Conservation (phyloP, 2,113 vertebrate species). For the Zingel zingel region DNA sequence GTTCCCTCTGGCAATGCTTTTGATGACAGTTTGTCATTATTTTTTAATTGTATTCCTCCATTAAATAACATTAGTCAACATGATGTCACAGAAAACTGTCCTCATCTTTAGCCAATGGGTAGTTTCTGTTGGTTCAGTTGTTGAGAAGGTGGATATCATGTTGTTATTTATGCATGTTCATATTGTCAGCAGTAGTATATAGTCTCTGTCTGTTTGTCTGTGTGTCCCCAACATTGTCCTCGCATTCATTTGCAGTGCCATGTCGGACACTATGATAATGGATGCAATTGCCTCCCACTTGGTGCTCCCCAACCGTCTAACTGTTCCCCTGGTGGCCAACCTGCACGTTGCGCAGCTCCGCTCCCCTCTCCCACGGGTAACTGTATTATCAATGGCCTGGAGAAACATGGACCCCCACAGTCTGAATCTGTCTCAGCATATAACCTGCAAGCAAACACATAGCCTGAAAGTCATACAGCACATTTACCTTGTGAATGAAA, state of each 20-base stretch:
- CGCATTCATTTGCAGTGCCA: slow-evolving; percentile 85
- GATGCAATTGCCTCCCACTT: slow-evolving; percentile 93
- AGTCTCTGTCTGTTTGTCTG: slow-evolving; percentile 60
- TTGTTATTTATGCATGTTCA: slow-evolving; percentile 51
- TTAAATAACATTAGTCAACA: slow-evolving; percentile 30
- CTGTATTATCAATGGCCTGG: slow-evolving; percentile 40
- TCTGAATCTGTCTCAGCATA: background rate
- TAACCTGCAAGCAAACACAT: slow-evolving; percentile 42
- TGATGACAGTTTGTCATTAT: slow-evolving; percentile 44
- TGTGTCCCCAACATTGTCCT: slow-evolving; percentile 58
- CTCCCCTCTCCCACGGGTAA: slow-evolving; percentile 94
- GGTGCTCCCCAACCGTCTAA: slow-evolving; percentile 94
- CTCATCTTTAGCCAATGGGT: slow-evolving; percentile 25
- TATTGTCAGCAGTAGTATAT: slow-evolving; percentile 40
- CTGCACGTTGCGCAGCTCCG: slow-evolving; percentile 92
- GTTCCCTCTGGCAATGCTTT: slow-evolving; percentile 51
- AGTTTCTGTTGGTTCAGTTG: slow-evolving; percentile 23
- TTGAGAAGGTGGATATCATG: slow-evolving; percentile 50
- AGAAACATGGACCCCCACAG: slow-evolving; percentile 23
- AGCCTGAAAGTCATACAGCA: slow-evolving; percentile 9
- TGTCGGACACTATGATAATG: slow-evolving; percentile 96
- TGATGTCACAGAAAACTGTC: slow-evolving; percentile 31
- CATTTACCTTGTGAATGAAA: slow-evolving; percentile 13
- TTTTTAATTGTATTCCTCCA: slow-evolving; percentile 31
- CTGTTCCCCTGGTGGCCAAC: slow-evolving; percentile 90